Evolutionary conservation across 2,888 invertebrate species (phyloP).

Genomic region (Nipponacmea schrenckii): DNA sequence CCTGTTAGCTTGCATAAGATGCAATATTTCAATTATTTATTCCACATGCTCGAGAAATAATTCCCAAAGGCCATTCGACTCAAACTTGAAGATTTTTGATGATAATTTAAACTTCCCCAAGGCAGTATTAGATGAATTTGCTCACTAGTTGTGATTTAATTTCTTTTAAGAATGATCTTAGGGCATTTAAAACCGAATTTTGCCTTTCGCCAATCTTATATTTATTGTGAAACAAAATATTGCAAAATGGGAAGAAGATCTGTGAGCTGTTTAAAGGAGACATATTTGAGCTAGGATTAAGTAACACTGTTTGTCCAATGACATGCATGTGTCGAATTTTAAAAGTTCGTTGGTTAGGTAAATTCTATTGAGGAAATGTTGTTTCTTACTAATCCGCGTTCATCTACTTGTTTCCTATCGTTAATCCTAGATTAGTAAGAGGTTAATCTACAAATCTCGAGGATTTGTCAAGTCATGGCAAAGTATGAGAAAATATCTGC

Average conservation of each 20-base stretch:
- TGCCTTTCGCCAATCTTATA: no score
- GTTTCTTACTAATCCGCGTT: not conserved
- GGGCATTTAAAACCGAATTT: no score
- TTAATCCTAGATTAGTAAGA: conserved; percentile 2
- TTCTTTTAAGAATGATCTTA: no score
- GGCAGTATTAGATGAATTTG: no score
- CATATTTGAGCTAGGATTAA: not conserved
- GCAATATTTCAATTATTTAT: not conserved
- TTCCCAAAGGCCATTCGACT: no score
- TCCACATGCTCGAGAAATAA: not conserved
- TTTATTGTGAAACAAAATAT: no score
- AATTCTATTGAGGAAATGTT: not conserved
- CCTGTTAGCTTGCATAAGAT: not conserved
- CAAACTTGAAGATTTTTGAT: no score
- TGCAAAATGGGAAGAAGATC: no score
- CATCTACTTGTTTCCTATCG: conserved; percentile 1
- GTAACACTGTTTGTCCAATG: not conserved
- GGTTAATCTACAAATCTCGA: not conserved
- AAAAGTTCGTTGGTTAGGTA: not conserved
- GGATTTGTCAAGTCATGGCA: not conserved
- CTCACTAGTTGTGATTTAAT: no score
- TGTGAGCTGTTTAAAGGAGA: not conserved
- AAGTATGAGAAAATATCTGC: not conserved
- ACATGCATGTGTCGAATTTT: conserved; percentile 8
- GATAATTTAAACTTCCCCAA: no score